Conservation (phyloP, 2,888 invertebrate genomes). For the Clusia tigrina region DNA sequence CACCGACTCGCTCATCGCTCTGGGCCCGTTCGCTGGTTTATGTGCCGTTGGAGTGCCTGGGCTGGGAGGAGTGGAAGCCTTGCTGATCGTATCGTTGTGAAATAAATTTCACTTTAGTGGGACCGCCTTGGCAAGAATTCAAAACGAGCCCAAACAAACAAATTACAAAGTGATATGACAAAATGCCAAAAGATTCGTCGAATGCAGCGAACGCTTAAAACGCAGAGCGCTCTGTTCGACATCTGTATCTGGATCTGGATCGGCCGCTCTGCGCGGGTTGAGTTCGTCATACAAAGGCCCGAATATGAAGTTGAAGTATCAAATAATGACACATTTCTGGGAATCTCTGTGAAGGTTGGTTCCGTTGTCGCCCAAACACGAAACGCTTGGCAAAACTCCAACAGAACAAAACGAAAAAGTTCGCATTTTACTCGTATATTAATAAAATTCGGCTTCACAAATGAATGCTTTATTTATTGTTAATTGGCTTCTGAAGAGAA, state of each 20-base stretch:
- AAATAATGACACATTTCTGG: conserved; percentile 38
- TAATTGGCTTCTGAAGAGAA: conserved; percentile 20
- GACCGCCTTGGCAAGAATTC: conserved; percentile 24
- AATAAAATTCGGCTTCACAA: conserved; percentile 6
- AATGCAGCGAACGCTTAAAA: background rate
- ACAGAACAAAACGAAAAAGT: background rate
- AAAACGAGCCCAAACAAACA: no score
- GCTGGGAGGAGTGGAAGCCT: background rate
- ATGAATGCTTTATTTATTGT: conserved; percentile 16
- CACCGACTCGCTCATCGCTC: no score
- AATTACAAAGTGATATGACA: conserved; percentile 23
- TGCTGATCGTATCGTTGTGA: conserved; percentile 21
- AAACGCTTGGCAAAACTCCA: background rate
- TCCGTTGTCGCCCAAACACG: conserved; percentile 17
- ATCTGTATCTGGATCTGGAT: background rate
- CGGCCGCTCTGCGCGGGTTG: background rate
- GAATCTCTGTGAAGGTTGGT: conserved; percentile 28
- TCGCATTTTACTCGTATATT: background rate
- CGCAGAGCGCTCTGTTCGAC: background rate
- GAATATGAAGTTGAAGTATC: conserved; percentile 36
- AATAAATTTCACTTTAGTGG: conserved; percentile 54
- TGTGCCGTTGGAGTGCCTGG: conserved; percentile 9
- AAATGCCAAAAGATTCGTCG: conserved; percentile 23
- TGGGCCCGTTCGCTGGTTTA: background rate
- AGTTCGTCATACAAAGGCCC: background rate